These are phyloP conservation scores for Miichthys miiuy DNA, from an alignment of 2,797 vertebrate species.

Conservation along the genomic window DNA sequence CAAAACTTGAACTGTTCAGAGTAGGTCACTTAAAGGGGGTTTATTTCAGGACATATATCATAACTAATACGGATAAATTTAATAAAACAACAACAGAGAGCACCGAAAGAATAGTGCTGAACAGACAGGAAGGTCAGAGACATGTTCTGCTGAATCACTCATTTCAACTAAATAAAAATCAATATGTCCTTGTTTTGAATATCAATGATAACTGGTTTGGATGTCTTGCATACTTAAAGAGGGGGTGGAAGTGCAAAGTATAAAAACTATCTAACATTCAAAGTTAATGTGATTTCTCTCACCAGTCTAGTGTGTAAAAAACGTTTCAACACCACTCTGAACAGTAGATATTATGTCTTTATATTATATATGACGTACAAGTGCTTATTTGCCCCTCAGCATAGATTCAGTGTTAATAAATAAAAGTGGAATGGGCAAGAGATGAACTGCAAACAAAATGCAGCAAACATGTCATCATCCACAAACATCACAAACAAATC, in stretches of 20 bases:
- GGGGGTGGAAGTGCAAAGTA: constrained; percentile 25
- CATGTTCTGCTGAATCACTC: constrained; percentile 73
- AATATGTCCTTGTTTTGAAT: constrained; percentile 76
- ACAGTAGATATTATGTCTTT: neutral
- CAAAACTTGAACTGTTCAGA: neutral
- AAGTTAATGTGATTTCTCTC: constrained; percentile 27
- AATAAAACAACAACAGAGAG: constrained; percentile 10
- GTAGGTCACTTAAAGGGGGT: neutral
- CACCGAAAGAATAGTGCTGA: constrained; percentile 47
- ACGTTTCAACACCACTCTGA: neutral
- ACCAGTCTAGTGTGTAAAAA: neutral
- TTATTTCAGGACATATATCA: constrained; percentile 30
- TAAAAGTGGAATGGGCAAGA: neutral
- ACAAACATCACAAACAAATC: constrained; percentile 16
- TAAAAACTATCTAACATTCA: constrained; percentile 58
- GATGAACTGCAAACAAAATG: neutral
- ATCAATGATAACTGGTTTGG: constrained; percentile 67
- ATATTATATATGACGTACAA: constrained; percentile 11
- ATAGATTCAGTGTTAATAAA: neutral
- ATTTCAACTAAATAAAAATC: constrained; percentile 76
- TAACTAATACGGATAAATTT: constrained; percentile 11
- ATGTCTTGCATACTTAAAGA: constrained; percentile 57
- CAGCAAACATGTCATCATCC: constrained; percentile 10
- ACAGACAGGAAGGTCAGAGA: constrained; percentile 61
- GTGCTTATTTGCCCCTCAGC: neutral